Conservation (phyloP, 2,888 invertebrate genomes). For the Idaea aversata region DNA sequence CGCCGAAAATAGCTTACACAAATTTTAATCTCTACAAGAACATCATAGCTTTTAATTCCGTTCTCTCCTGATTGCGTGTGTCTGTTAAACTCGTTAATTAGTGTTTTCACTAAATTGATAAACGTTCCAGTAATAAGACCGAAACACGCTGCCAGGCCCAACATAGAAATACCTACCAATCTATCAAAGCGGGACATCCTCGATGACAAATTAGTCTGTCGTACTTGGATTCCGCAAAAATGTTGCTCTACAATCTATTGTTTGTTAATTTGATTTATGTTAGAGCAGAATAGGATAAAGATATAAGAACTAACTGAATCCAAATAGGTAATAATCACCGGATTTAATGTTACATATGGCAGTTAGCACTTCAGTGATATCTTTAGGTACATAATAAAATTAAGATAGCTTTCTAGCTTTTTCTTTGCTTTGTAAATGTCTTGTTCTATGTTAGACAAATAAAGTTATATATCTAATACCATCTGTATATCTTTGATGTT, state of each 20-base stretch:
- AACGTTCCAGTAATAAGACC: background rate
- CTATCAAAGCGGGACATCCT: conserved; percentile 18
- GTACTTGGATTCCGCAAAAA: conserved; percentile 38
- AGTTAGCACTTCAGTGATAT: too few relatives aligned
- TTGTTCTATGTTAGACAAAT: too few relatives aligned
- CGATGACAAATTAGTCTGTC: conserved; percentile 38
- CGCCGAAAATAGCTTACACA: background rate
- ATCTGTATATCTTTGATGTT: too few relatives aligned
- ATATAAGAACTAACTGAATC: too few relatives aligned
- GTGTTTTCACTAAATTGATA: conserved; percentile 8
- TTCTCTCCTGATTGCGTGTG: background rate
- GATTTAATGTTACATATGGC: too few relatives aligned
- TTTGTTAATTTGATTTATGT: too few relatives aligned
- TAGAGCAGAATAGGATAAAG: too few relatives aligned
- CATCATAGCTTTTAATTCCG: background rate
- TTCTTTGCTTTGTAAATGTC: too few relatives aligned
- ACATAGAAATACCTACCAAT: conserved; percentile 9
- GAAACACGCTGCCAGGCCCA: background rate
- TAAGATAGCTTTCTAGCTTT: too few relatives aligned
- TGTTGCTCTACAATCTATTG: conserved; percentile 37
- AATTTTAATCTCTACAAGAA: background rate
- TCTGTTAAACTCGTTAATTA: background rate
- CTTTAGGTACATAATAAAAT: too few relatives aligned
- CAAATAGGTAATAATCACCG: too few relatives aligned
- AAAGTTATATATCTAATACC: too few relatives aligned